Conservation (phyloP, 2,113 vertebrate species). For the Struthio camelus region DNA sequence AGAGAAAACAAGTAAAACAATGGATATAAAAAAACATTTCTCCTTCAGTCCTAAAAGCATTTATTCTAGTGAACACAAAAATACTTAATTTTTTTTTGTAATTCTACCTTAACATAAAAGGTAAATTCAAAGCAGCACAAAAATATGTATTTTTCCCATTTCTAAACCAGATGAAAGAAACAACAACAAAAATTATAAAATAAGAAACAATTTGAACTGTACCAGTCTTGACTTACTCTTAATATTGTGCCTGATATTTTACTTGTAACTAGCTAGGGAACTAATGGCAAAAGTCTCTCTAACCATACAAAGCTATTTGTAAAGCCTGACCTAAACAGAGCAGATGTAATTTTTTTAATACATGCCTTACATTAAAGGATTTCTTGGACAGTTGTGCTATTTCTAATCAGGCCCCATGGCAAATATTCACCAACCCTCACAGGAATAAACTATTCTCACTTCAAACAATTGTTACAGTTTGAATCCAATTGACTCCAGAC, state of each 20-base stretch:
- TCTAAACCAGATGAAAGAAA: not conserved
- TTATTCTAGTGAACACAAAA: not conserved
- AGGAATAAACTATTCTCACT: slow-evolving; percentile 84
- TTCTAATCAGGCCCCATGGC: slow-evolving; percentile 72
- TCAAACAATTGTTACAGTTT: slow-evolving; percentile 87
- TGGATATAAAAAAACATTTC: not conserved
- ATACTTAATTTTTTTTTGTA: not conserved
- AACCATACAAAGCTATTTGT: not conserved
- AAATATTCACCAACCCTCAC: slow-evolving; percentile 73
- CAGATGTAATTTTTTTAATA: not conserved
- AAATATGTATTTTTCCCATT: not conserved
- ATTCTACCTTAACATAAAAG: not conserved
- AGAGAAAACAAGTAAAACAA: not conserved
- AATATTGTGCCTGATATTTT: not conserved
- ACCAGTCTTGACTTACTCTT: not conserved
- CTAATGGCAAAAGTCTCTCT: not conserved
- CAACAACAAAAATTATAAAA: not conserved
- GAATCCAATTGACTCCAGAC: slow-evolving; percentile 89
- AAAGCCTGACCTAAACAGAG: not conserved
- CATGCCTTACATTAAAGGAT: slow-evolving; percentile 55
- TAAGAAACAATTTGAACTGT: not conserved
- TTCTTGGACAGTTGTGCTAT: slow-evolving; percentile 73
- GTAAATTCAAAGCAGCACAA: not conserved
- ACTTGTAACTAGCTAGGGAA: not conserved
- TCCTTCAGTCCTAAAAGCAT: not conserved